These are phyloP conservation scores for Calliopum simillimum DNA, from an alignment of 2,888 invertebrate genomes.

Conservation along the genomic window DNA sequence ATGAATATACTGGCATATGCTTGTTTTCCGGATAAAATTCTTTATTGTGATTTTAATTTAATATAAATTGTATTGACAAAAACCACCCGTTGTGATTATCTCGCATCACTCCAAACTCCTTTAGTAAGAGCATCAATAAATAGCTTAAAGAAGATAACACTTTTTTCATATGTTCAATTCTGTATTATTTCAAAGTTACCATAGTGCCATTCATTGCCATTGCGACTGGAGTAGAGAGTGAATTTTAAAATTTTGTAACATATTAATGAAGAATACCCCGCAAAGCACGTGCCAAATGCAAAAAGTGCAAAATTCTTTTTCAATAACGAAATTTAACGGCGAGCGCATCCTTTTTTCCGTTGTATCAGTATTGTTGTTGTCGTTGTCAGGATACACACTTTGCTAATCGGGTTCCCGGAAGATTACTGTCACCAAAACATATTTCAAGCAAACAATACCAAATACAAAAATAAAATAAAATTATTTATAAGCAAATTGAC, in stretches of 20 bases:
- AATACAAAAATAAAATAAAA: constrained; percentile 43
- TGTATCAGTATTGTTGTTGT: constrained; percentile 20
- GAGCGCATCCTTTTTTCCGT: constrained; percentile 26
- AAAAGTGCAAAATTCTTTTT: constrained; percentile 41
- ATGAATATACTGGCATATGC: too few species aligned
- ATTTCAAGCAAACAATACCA: constrained; percentile 51
- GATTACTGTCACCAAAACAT: constrained; percentile 69
- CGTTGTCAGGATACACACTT: constrained; percentile 50
- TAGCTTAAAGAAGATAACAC: constrained; percentile 45
- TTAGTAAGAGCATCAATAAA: not conserved
- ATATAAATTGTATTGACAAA: constrained; percentile 31
- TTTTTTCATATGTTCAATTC: constrained; percentile 43
- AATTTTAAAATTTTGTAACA: constrained; percentile 54
- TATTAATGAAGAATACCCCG: constrained; percentile 51
- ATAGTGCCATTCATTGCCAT: constrained; percentile 22
- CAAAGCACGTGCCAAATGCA: constrained; percentile 60
- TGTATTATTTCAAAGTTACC: not conserved
- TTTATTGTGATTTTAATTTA: constrained; percentile 11
- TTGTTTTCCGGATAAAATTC: too few species aligned
- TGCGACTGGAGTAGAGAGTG: constrained; percentile 4
- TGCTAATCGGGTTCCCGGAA: constrained; percentile 63
- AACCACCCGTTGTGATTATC: constrained; percentile 16
- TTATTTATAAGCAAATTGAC: constrained; percentile 62
- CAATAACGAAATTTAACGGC: constrained; percentile 38
- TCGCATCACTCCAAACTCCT: not conserved